Base-by-base conservation (phyloP, 2,113 vertebrate genomes). In the Equus quagga region DNA sequence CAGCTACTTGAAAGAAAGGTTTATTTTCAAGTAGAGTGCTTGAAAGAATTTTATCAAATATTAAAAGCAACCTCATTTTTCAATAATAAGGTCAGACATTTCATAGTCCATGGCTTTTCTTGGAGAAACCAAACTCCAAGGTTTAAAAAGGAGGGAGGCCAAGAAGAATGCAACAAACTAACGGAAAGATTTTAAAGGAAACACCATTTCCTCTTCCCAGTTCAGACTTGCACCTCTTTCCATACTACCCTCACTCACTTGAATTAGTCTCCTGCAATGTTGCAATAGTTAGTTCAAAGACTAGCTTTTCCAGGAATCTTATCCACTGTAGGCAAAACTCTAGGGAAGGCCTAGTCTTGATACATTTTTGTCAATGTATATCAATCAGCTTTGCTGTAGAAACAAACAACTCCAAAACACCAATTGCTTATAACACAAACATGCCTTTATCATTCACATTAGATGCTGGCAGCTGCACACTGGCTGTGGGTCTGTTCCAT, bases 311-410 rank as follows among this genome's bases (percentile, higher is more conserved):
- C 49, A 94, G 72, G 67, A 75, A 73, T 75, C 72, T 94, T n/a
- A 91, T 14, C 65, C 44, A 96, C 58, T 94, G 56, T 56, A 92
- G 91, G 87, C 78, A 95, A 92, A 97, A 91, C 51, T 94, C 58
- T n/a, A 91, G 70, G 72, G 87, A 82, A 91, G 78, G 28, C 23
- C 72, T 94, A 64, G 36, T 90, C 76, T 92, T 24, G 89, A 89
- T 91, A 96, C 18, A 33, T 93, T 88, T 88, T 87, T 86, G 91
- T 80, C 76, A 89, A 60, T 80, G 75, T 56, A 64, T 88, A 75
- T 89, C 64, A 67, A 70, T 84, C 58, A 75, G 87, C 58, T 94
- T 81, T 41, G 24, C 87, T 80, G 73, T 44, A 72, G 70, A 93
- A 95, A 96, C 46, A 65, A 88, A 81, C 65, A 87, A 79, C 56